Conservation (phyloP, 2,888 invertebrate genomes). For the Atrina japonica region DNA sequence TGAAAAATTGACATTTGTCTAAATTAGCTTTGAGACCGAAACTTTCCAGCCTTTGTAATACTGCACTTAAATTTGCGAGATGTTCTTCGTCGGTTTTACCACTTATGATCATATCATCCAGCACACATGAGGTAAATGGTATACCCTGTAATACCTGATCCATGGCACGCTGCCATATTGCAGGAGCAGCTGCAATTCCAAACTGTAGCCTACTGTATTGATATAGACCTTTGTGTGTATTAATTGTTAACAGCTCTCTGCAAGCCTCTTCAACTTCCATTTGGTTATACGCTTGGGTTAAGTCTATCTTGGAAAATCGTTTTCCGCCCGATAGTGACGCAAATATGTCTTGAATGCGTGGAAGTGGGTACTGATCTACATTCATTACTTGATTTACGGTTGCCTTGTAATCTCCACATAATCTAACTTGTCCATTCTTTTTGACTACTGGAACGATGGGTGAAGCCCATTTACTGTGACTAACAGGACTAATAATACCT, state of each 20-base stretch:
- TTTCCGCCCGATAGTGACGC: slow-evolving; percentile 46
- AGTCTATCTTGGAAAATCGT: slow-evolving; percentile 57
- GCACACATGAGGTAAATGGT: slow-evolving; percentile 13
- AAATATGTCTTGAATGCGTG: slow-evolving; percentile 63
- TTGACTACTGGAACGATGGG: slow-evolving; percentile 62
- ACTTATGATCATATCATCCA: slow-evolving; percentile 43
- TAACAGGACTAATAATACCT: slow-evolving; percentile 24
- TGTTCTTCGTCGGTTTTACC: slow-evolving; percentile 34
- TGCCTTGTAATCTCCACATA: slow-evolving; percentile 63
- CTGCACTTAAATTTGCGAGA: slow-evolving; percentile 9
- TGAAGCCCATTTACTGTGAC: slow-evolving; percentile 55
- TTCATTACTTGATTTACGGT: slow-evolving; percentile 61
- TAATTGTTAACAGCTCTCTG: slow-evolving; percentile 46
- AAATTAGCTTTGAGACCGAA: slow-evolving; percentile 7
- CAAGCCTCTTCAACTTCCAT: slow-evolving; percentile 43
- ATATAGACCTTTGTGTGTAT: slow-evolving; percentile 50
- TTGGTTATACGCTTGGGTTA: slow-evolving; percentile 51
- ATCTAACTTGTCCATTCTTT: slow-evolving; percentile 46
- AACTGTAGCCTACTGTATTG: slow-evolving; percentile 47
- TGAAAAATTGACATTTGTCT: slow-evolving; percentile 12
- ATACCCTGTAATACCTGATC: slow-evolving; percentile 44
- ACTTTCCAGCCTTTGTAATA: slow-evolving; percentile 2
- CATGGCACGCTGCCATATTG: slow-evolving; percentile 51
- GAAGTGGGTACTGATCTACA: slow-evolving; percentile 65
- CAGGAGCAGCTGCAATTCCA: slow-evolving; percentile 51